Conservation (phyloP, 2,888 invertebrate species). For the Podotricha telesiphe region DNA sequence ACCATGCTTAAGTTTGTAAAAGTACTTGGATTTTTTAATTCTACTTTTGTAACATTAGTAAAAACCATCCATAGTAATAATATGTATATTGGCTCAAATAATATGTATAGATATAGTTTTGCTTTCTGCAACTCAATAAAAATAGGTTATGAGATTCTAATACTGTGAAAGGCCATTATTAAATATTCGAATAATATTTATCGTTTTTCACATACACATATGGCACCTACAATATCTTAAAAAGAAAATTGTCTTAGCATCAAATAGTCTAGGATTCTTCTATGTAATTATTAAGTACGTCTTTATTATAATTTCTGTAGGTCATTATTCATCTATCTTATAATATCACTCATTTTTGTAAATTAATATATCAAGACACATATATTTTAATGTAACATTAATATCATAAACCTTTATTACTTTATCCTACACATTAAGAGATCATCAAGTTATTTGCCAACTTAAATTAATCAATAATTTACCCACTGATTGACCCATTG, state of each 20-base stretch:
- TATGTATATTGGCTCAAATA: neutral
- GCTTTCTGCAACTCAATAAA: too few relatives aligned
- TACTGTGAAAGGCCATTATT: neutral
- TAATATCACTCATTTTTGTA: neutral
- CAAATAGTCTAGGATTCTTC: neutral
- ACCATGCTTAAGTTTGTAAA: too few relatives aligned
- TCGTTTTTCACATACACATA: neutral
- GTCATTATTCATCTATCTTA: neutral
- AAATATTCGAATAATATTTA: neutral
- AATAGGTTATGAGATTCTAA: too few relatives aligned
- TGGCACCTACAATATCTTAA: neutral
- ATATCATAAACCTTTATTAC: neutral
- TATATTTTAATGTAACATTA: neutral
- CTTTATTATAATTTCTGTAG: neutral
- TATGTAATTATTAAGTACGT: neutral
- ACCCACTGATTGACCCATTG: slow-evolving; percentile 2
- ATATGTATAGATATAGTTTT: neutral
- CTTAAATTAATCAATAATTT: slow-evolving; percentile 14
- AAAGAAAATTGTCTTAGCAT: neutral
- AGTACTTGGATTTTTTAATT: too few relatives aligned
- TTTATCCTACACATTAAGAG: neutral
- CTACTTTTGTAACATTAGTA: neutral
- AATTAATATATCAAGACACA: neutral
- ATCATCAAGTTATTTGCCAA: neutral
- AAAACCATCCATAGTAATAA: slow-evolving; percentile 17